Evolutionary conservation across 2,888 invertebrate species (phyloP), one percentile per base, ranked within the genome.

Genomic region (Epirrhoe tristata): DNA sequence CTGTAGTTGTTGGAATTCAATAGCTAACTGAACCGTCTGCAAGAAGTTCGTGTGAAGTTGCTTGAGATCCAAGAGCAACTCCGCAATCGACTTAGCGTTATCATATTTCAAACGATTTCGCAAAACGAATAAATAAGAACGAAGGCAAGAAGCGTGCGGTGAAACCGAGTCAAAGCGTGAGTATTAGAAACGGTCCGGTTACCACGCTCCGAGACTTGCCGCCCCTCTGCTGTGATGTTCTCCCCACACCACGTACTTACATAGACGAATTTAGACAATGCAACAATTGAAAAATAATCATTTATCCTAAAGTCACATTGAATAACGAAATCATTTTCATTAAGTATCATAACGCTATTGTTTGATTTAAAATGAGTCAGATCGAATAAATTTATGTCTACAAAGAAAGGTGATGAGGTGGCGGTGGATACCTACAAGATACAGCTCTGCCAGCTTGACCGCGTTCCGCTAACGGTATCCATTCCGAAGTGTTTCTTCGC

Each of bases 181-280:
- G 90, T 93, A 93, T 93, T 92, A 93, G 91, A 93, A 93, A 92
- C 91, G 93, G 91, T 93, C 93, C 93, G 90, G 89, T 93, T 92
- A 91, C 93, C 89, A 86, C 88, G 91, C 82, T 82, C 67, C 17
- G 79, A 83, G 78, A 76, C 77, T 76, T 78, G 74, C 74, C 77
- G 76, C 77, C 74, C 77, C 72, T 54, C 67, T 55, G 46, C 53
- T 60, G 46, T 67, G 60, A 58, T 51, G 16, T 55, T 57, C 63
- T 39, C 63, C 67, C 63, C 53, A 48, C 58, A 54, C 63, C 53
- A 48, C 58, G 58, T 64, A 12, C 5, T 34, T 54, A 58, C 46
- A 17, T 8, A 16, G 57, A 57, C 31, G 10, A 8, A 43, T 31
- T 52, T 53, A 17, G 48, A 48, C 34, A 34, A 34, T 55, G 48